phyloP scores from a whole-genome alignment of 2,113 vertebrate genomes.

The Chinchilla lanigera region DNA sequence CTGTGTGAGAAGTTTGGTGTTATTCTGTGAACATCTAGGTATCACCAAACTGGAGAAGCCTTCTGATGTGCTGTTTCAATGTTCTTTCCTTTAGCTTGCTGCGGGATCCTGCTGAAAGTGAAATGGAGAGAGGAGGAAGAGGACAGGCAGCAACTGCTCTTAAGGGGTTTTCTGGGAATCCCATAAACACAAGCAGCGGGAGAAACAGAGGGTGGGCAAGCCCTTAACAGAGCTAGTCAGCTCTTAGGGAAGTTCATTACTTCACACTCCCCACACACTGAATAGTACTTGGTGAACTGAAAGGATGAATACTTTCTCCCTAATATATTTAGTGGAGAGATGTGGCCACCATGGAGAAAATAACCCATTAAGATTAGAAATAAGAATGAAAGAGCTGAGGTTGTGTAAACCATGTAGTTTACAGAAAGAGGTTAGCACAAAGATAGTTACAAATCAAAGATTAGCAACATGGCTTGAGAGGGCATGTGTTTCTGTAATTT shows the following conservation, averaged over 20 bases:
- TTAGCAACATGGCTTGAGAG: constrained; percentile 59
- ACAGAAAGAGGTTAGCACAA: constrained; percentile 67
- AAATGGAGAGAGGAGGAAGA: not conserved
- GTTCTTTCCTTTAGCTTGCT: not conserved
- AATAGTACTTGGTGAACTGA: constrained; percentile 3
- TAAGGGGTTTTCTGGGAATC: not conserved
- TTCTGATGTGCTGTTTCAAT: not conserved
- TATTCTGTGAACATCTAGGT: not conserved
- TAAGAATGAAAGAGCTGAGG: constrained; percentile 74
- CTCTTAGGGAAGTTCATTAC: not conserved
- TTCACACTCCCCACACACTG: not conserved
- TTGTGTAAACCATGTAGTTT: constrained; percentile 49
- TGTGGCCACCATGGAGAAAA: constrained; percentile 54
- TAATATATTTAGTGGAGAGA: constrained; percentile 44
- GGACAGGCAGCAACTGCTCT: not conserved
- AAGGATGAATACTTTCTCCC: constrained; percentile 38
- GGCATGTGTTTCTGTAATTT: constrained; percentile 66
- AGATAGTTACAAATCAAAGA: constrained; percentile 79
- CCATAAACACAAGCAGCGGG: not conserved
- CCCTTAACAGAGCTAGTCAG: not conserved
- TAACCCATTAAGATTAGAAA: constrained; percentile 74
- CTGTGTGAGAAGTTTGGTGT: not conserved
- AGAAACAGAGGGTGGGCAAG: not conserved
- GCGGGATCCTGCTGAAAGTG: not conserved
- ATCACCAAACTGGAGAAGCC: not conserved